Base-by-base conservation (phyloP, 2,888 invertebrate genomes). In the Leistus spinibarbis region DNA sequence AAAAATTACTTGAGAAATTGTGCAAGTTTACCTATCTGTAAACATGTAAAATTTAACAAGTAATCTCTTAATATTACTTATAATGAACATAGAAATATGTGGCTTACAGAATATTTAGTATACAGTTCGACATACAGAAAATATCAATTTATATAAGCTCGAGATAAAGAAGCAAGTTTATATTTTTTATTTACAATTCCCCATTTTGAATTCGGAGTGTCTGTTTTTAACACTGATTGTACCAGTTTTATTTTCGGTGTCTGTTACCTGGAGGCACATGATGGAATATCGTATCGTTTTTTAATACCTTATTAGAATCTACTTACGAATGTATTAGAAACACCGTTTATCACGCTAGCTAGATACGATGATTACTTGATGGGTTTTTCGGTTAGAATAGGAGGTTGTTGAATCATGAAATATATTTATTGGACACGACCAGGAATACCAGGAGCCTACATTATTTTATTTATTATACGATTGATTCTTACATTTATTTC, bases 251-350 rank as follows among this genome's bases (percentile, higher is more conserved):
- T 20, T 57, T 57, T 57, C n/a, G 57, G 60, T 22, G 60, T 60
- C 10, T 17, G 60, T n/a, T 56, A 68, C 65, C 57, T 65, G 57
- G 7, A 24, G 63, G 54, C 19, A 53, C 22, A 17, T 10, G 54
- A 54, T 10, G 65, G 40, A 22, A 19, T 63, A 56, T 16, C 17
- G 56, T 72, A 56, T 65, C 53, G 23, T 53, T 53, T 65, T 66
- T 66, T 72, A 72, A 64, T 72, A 65, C 72, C 27, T 72, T 72
- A 72, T 72, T 72, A 72, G 60, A 72, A 65, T 72, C 72, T 57
- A 72, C 56, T 72, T 72, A 72, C 54, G 27, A 22, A 57, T 66
- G 65, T 40, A 72, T 72, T 72, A 72, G 72, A 72, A 65, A 66
- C 57, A 57, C 16, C 65, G 57, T 72, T 56, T n/a, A 72, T 72